A percentile compares a stretch with the other conserved stretches of the same genome.
Evolutionary conservation across 2,888 invertebrate genomes (phyloP).

Genomic region (Cremastobaeus sp.): DNA sequence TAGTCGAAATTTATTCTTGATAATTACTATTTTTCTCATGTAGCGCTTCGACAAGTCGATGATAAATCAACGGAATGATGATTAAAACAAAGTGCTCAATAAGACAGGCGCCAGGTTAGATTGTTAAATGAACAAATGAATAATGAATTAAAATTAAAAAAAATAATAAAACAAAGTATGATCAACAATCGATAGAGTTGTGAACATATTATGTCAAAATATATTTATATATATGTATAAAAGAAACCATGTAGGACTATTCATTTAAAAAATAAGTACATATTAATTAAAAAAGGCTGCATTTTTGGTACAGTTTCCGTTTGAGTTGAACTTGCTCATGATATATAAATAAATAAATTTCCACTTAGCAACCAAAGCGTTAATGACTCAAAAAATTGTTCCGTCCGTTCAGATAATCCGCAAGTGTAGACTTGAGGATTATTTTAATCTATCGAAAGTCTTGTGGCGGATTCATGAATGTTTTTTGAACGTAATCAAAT

Average conservation of each 20-base stretch:
- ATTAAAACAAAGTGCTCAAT: slow-evolving; percentile 37
- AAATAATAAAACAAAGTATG: slow-evolving; percentile 26
- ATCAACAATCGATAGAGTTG: slow-evolving; percentile 35
- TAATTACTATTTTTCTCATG: too few relatives aligned
- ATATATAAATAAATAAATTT: too few relatives aligned
- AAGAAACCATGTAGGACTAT: too few relatives aligned
- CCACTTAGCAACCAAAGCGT: too few relatives aligned
- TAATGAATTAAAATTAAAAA: slow-evolving; percentile 5
- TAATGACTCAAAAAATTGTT: background rate
- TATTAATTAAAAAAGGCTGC: too few relatives aligned
- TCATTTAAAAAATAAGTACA: too few relatives aligned
- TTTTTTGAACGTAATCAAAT: slow-evolving; percentile 35
- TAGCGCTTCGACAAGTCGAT: too few relatives aligned
- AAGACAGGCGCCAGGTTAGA: slow-evolving; percentile 46
- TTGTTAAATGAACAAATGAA: slow-evolving; percentile 48
- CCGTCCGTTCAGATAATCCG: slow-evolving; percentile 64
- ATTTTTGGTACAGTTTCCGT: too few relatives aligned
- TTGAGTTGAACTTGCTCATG: too few relatives aligned
- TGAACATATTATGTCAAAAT: background rate
- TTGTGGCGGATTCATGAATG: slow-evolving; percentile 27
- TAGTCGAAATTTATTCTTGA: too few relatives aligned
- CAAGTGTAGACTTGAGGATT: slow-evolving; percentile 68
- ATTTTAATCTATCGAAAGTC: slow-evolving; percentile 64
- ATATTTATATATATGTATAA: background rate
- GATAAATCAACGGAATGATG: too few relatives aligned